Base-by-base conservation (phyloP, 2,888 invertebrate genomes). In the Malthinus seriepunctatus region DNA sequence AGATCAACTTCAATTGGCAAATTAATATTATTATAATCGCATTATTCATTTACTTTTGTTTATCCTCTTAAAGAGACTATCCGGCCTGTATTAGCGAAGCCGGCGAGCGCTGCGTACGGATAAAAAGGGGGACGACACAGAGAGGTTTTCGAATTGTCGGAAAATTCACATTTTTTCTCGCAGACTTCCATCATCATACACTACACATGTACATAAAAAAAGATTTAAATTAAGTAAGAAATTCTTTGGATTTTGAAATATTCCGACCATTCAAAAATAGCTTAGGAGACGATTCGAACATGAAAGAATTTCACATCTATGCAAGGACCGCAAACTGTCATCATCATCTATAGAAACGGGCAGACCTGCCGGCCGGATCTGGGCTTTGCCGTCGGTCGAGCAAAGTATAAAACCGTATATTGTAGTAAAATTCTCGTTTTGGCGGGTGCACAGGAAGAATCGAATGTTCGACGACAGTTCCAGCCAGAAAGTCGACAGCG, bases 1-100 rank as follows among this genome's bases (percentile, higher is more conserved):
- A 74, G 73, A 68, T 74, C 70, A 75, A 75, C 71, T 75, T 74
- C 73, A 66, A 67, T 69, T 72, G 71, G 71, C 71, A 72, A 72
- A 70, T 67, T 68, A 69, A 69, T 55, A 69, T 69, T 65, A 66
- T 62, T 67, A 63, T 68, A 67, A 67, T 62, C 32, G 50, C 56
- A 56, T 60, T 35, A 60, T 68, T 67, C 23, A 66, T 70, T 67
- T 69, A 59, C 66, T 67, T n/a, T n/a, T 54, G 38, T 56, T 50
- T 66, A 69, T 63, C 62, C 63, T 69, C 67, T 69, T 69, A 68
- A 58, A 57, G 63, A 64, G 63, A 65, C 67, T 66, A 63, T 66
- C 69, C 65, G 70, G 67, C 65, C 64, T 62, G 64, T 64, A 3
- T 23, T 23, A 67, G 66, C 66, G 56, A 64, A 68, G 73, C 71